Percentiles rank a stretch among this genome's conserved stretches.
Conservation (phyloP, 2,797 vertebrate species). For the Scarus forsteni region DNA sequence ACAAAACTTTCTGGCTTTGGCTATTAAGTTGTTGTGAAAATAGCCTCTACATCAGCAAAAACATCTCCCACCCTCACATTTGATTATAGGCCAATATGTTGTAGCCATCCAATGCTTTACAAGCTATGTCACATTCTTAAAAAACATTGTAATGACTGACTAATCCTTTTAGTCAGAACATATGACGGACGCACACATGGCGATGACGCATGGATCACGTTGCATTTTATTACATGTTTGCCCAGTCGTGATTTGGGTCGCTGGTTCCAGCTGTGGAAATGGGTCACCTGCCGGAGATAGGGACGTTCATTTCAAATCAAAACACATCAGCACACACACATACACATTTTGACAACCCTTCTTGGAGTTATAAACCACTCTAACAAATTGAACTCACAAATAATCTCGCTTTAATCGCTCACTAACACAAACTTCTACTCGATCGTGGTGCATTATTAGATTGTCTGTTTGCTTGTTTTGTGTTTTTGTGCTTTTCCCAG, state of each 20-base stretch:
- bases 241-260: conserved; percentile 25
- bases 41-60: no score
- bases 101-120: no score
- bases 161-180: background rate
- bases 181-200: background rate
- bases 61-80: no score
- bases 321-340: background rate
- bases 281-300: conserved; percentile 41
- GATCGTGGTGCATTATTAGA: conserved; percentile 53
- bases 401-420: conserved; percentile 66
- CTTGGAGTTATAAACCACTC: conserved; percentile 47
- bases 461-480: conserved; percentile 24
- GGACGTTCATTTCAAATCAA: conserved; percentile 9
- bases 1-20: no score
- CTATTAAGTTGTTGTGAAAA: no score
- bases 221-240: conserved; percentile 5
- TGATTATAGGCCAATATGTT: no score
- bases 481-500: background rate
- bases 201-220: conserved; percentile 1
- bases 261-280: conserved; percentile 36
- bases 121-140: background rate
- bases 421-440: conserved; percentile 45
- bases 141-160: background rate
- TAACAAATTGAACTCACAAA: conserved; percentile 54
- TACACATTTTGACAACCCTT: conserved; percentile 10